These are phyloP conservation scores for Drosophila silvestris DNA, from an alignment of 2,888 invertebrate species.

Conservation along the genomic window DNA sequence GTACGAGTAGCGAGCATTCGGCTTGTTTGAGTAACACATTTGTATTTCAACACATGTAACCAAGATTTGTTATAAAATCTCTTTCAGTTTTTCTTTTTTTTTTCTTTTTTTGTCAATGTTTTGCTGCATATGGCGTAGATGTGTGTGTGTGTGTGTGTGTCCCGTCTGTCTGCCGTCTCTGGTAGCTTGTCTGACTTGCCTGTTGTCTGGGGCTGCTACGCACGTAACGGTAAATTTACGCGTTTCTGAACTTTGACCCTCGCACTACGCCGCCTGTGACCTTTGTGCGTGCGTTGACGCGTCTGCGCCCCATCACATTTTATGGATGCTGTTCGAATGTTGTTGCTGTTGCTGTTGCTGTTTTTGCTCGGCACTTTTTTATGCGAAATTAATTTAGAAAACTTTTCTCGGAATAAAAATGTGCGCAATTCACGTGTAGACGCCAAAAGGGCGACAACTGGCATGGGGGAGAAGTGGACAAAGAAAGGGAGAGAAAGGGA, in stretches of 20 bases:
- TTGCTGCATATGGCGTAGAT: constrained; percentile 2
- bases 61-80: constrained; percentile 5
- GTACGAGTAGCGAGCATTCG: neutral
- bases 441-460: neutral
- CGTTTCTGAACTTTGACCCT: constrained; percentile 80
- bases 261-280: constrained; percentile 63
- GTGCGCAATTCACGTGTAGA: constrained; percentile 42
- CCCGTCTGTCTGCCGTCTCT: neutral
- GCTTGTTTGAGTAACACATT: neutral
- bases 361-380: constrained; percentile 56
- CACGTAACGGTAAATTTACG: constrained; percentile 67
- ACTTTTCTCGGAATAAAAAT: constrained; percentile 58
- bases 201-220: constrained; percentile 34
- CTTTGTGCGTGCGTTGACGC: constrained; percentile 64
- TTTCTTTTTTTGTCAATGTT: neutral
- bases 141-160: neutral
- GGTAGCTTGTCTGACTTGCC: no score
- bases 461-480: neutral
- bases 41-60: constrained; percentile 5
- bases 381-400: constrained; percentile 76
- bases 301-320: constrained; percentile 56
- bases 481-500: no score
- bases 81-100: neutral
- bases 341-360: constrained; percentile 22
- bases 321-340: constrained; percentile 56